These are phyloP conservation scores for Azemiops feae DNA, from an alignment of 2,113 vertebrate genomes.

Conservation along the genomic window DNA sequence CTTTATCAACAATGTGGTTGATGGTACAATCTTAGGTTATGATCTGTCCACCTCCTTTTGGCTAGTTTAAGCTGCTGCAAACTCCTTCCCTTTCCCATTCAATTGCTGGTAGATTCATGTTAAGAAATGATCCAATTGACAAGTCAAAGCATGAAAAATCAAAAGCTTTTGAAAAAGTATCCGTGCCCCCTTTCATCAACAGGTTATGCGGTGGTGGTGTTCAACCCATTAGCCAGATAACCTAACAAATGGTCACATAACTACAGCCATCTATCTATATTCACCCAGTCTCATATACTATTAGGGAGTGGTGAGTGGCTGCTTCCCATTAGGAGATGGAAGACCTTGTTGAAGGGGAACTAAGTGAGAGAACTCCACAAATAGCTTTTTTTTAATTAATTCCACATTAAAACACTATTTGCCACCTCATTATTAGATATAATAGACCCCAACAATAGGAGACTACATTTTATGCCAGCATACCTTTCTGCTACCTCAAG, in stretches of 20 bases:
- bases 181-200: neutral
- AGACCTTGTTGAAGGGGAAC: neutral
- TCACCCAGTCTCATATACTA: neutral
- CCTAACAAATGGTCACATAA: neutral
- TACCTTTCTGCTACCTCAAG: neutral
- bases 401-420: neutral
- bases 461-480: neutral
- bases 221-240: neutral
- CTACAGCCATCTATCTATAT: neutral
- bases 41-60: neutral
- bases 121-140: neutral
- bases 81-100: neutral
- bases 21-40: neutral
- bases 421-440: neutral
- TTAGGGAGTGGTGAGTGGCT: neutral
- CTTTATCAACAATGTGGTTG: neutral
- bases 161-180: neutral
- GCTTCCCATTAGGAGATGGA: neutral
- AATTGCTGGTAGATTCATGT: neutral
- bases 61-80: neutral
- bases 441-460: neutral
- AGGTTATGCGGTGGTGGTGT: neutral
- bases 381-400: neutral
- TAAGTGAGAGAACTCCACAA: neutral
- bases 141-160: neutral